Conservation (phyloP, 2,888 invertebrate genomes). For the Torymus tubicola region DNA sequence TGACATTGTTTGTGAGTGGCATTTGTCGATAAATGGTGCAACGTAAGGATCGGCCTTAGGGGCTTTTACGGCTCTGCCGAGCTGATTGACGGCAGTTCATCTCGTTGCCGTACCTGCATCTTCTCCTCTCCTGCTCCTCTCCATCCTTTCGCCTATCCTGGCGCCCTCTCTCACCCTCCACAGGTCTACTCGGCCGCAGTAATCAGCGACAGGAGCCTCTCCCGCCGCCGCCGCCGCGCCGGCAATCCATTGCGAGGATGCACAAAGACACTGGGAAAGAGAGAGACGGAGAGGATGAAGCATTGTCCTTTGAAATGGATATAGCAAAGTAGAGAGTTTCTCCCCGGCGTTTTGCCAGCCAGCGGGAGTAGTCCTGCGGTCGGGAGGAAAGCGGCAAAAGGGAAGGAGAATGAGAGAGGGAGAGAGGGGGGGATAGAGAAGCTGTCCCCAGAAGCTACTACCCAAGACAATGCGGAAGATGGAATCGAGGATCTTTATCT, state of each 20-base stretch:
- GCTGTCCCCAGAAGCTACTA: slow-evolving; percentile 61
- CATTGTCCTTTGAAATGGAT: slow-evolving; percentile 65
- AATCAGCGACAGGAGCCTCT: slow-evolving; percentile 67
- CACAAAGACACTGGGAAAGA: slow-evolving; percentile 66
- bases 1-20: slow-evolving; percentile 59
- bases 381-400: background rate
- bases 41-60: slow-evolving; percentile 65
- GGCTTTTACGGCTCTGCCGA: slow-evolving; percentile 64
- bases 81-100: slow-evolving; percentile 69
- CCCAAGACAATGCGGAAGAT: slow-evolving; percentile 63
- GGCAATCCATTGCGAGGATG: slow-evolving; percentile 66
- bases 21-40: slow-evolving; percentile 65
- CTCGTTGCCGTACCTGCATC: slow-evolving; percentile 56
- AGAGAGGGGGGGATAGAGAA: too few relatives aligned
- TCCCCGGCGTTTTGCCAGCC: slow-evolving; percentile 50
- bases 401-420: background rate
- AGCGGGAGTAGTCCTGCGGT: slow-evolving; percentile 8
- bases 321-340: slow-evolving; percentile 52
- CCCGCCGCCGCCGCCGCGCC: slow-evolving; percentile 52
- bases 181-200: slow-evolving; percentile 57
- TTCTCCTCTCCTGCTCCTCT: slow-evolving; percentile 32
- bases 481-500: slow-evolving; percentile 63
- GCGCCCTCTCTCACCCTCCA: background rate
- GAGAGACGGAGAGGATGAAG: slow-evolving; percentile 60
- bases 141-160: slow-evolving; percentile 5